These are phyloP conservation scores for Pararge aegeria DNA, from an alignment of 1,140 invertebrate genomes.

Conservation along the genomic window DNA sequence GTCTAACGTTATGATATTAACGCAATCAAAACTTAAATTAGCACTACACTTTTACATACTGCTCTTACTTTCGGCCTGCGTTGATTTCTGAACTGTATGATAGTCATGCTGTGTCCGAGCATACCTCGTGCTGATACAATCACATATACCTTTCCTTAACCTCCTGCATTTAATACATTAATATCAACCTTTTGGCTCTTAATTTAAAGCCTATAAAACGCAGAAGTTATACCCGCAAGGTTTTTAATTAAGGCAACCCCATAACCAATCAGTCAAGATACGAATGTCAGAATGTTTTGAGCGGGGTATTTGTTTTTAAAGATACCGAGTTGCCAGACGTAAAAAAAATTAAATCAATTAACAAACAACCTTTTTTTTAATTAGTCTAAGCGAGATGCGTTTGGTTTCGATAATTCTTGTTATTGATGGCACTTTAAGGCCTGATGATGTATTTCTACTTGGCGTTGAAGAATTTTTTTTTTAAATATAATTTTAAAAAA, in stretches of 20 bases:
- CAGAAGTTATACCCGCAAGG: conserved; percentile 32
- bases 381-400: background rate
- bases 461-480: background rate
- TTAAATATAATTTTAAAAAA: no score
- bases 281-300: conserved; percentile 36
- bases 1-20: no score
- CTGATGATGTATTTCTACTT: background rate
- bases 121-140: conserved; percentile 47
- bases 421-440: no score
- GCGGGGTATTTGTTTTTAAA: conserved; percentile 23
- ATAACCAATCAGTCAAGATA: conserved; percentile 51
- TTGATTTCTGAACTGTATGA: no score
- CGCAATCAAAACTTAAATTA: no score
- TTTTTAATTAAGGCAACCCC: conserved; percentile 48
- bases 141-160: conserved; percentile 35
- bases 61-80: no score
- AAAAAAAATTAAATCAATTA: conserved; percentile 18
- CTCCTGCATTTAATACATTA: background rate
- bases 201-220: conserved; percentile 26
- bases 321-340: conserved; percentile 23
- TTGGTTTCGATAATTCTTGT: background rate
- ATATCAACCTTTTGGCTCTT: conserved; percentile 13
- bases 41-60: no score
- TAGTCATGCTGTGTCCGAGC: background rate
- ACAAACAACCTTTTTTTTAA: conserved; percentile 3